Conservation (phyloP, 2,113 vertebrate species). For the Ahaetulla prasina region DNA sequence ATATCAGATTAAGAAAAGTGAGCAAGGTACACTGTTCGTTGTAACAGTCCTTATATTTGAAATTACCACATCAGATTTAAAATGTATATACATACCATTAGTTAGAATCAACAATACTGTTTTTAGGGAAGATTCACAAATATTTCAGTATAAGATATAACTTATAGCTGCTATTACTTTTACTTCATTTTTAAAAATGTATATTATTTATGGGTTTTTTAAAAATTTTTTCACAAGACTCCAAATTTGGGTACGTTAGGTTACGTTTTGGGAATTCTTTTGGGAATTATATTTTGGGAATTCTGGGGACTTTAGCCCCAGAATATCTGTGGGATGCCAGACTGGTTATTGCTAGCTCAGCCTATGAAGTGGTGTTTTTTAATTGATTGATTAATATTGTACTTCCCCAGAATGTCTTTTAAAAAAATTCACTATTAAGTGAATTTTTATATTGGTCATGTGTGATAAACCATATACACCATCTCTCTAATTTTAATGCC, state of each 20-base stretch:
- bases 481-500: conserved; percentile 18
- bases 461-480: conserved; percentile 21
- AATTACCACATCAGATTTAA: background rate
- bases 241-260: background rate
- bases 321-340: background rate
- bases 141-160: background rate
- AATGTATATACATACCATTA: conserved; percentile 13
- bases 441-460: conserved; percentile 10
- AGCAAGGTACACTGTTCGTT: background rate
- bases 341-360: background rate
- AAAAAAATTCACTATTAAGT: background rate
- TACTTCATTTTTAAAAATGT: background rate
- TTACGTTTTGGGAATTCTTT: background rate
- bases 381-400: background rate
- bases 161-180: background rate
- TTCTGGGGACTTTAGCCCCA: background rate
- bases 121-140: background rate
- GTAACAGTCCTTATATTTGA: background rate
- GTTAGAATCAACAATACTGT: background rate
- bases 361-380: background rate
- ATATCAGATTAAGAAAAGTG: background rate
- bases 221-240: background rate
- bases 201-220: background rate
- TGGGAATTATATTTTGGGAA: background rate
- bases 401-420: background rate